A percentile compares a stretch with the other conserved stretches of the same genome.
Conservation (phyloP, 2,113 vertebrate species). For the Cheirogaleus medius region DNA sequence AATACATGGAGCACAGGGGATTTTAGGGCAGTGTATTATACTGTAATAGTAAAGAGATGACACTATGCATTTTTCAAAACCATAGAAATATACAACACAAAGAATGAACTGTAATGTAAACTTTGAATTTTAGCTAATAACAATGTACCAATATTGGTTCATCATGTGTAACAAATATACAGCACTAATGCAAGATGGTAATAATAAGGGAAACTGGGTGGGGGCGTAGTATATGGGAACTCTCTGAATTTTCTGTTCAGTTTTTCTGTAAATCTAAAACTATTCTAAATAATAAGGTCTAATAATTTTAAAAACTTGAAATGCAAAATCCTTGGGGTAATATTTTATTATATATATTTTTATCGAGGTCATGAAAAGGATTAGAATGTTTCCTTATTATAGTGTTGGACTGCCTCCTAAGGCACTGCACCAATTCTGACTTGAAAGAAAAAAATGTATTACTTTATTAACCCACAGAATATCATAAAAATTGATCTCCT, state of each 20-base stretch:
- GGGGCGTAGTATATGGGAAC: background rate
- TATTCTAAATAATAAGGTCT: background rate
- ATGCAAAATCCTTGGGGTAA: background rate
- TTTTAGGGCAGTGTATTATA: background rate
- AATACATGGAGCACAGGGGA: background rate
- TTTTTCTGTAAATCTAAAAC: conserved; percentile 8
- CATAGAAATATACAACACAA: background rate
- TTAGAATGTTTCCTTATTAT: conserved; percentile 24
- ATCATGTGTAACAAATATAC: conserved; percentile 18
- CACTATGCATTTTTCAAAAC: background rate
- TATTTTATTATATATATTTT: background rate
- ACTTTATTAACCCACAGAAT: background rate
- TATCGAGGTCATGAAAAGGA: background rate
- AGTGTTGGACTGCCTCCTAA: background rate
- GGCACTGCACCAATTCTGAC: background rate
- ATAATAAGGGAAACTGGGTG: background rate
- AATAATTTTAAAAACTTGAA: conserved; percentile 23
- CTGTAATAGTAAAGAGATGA: background rate
- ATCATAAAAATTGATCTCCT: background rate
- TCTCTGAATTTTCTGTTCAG: background rate
- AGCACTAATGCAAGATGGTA: background rate
- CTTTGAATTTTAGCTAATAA: background rate
- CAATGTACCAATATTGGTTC: background rate
- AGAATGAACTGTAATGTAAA: background rate
- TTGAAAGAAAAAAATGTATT: background rate